Percentiles rank a stretch among this genome's conserved stretches.
Evolutionary conservation across 2,888 invertebrate species (phyloP).

Genomic region (Apodemia zela): DNA sequence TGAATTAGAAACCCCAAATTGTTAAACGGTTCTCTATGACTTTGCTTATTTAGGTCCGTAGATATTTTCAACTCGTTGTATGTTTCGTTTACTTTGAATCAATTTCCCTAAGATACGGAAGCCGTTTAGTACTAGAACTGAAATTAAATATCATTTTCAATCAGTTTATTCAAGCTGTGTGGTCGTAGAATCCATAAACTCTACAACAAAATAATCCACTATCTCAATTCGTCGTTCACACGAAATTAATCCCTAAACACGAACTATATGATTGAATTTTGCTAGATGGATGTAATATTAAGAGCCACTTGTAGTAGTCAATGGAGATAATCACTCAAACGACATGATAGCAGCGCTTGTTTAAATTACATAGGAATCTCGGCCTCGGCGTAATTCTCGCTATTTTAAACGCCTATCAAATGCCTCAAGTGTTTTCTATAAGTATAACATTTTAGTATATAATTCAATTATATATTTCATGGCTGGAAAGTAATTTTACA

Average conservation of each 20-base stretch:
- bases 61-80: too few relatives aligned
- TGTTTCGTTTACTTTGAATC: neutral
- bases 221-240: neutral
- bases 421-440: slow-evolving; percentile 11
- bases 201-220: slow-evolving; percentile 7
- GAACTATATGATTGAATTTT: slow-evolving; percentile 1
- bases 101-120: slow-evolving; percentile 9
- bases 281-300: neutral
- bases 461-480: slow-evolving; percentile 13
- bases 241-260: neutral
- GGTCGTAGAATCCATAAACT: slow-evolving; percentile 18
- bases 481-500: neutral
- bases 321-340: slow-evolving; percentile 47
- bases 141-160: slow-evolving; percentile 23
- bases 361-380: slow-evolving; percentile 19
- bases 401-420: slow-evolving; percentile 15
- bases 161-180: slow-evolving; percentile 23
- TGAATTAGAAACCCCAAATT: too few relatives aligned
- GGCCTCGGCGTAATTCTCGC: slow-evolving; percentile 16
- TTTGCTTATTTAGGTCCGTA: too few relatives aligned
- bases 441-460: slow-evolving; percentile 9
- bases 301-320: slow-evolving; percentile 21
- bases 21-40: too few relatives aligned
- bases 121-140: slow-evolving; percentile 10
- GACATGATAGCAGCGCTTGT: slow-evolving; percentile 32